Conservation (phyloP, 1,140 invertebrate species). For the Orussus abietinus region DNA sequence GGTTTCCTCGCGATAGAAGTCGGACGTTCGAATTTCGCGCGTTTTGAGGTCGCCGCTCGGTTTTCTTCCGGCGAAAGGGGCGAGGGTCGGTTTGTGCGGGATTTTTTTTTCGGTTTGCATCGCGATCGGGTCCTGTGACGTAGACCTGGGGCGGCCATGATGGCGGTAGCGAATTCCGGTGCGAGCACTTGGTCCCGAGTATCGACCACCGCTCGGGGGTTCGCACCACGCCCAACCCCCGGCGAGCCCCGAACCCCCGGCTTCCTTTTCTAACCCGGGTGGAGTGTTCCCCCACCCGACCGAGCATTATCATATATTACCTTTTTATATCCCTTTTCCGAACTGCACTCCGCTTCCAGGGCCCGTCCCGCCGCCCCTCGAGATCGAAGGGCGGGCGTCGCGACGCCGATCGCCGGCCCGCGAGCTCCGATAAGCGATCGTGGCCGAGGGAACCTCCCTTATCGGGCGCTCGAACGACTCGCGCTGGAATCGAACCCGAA, state of each 20-base stretch:
- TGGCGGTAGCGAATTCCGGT: constrained; percentile 43
- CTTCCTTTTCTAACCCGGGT: constrained; percentile 17
- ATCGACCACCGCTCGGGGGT: constrained; percentile 42
- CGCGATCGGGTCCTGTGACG: no score
- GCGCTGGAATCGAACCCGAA: no score
- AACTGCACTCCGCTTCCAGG: constrained; percentile 5
- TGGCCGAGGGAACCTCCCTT: no score
- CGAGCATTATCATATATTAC: constrained; percentile 50
- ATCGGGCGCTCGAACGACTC: no score
- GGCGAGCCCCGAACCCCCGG: constrained; percentile 31
- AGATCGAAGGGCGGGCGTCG: no score
- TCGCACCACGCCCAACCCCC: constrained; percentile 51
- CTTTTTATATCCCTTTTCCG: constrained; percentile 40
- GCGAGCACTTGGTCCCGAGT: constrained; percentile 45
- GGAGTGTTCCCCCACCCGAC: constrained; percentile 20
- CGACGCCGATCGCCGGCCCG: constrained; percentile 13
- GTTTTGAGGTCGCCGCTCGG: no score
- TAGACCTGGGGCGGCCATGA: constrained; percentile 34
- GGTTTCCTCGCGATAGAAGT: no score
- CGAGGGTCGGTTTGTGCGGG: no score
- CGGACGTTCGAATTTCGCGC: no score
- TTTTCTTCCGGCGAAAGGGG: no score
- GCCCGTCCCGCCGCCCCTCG: constrained; percentile 6
- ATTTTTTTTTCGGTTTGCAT: no score
- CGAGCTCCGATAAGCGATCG: no score